Conservation (phyloP, 2,888 invertebrate species). For the Schrankia costaestrigalis region DNA sequence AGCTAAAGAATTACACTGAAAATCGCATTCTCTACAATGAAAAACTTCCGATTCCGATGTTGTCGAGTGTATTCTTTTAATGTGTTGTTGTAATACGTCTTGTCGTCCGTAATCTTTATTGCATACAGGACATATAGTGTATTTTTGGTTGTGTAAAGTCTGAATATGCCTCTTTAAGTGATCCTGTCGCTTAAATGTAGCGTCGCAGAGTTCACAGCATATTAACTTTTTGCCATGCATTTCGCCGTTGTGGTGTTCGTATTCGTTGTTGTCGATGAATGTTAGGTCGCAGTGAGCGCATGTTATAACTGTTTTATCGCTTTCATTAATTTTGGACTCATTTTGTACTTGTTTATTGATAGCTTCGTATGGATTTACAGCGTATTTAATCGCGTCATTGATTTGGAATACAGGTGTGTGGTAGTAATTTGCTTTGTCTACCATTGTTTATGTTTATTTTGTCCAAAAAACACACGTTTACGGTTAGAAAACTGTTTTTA, state of each 20-base stretch:
- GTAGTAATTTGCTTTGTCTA: constrained; percentile 18
- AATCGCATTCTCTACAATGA: constrained; percentile 42
- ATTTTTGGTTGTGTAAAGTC: constrained; percentile 40
- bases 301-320: constrained; percentile 5
- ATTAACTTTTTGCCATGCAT: constrained; percentile 39
- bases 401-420: constrained; percentile 17
- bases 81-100: constrained; percentile 42
- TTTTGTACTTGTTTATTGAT: not conserved
- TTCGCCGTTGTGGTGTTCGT: constrained; percentile 43
- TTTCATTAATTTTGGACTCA: not conserved
- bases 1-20: constrained; percentile 29
- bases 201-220: constrained; percentile 39
- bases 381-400: constrained; percentile 19
- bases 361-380: constrained; percentile 21
- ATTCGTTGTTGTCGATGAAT: constrained; percentile 36
- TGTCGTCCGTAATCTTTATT: constrained; percentile 39
- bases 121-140: constrained; percentile 45
- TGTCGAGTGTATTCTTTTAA: constrained; percentile 38
- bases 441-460: constrained; percentile 15
- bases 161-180: constrained; percentile 51
- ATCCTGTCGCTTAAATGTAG: constrained; percentile 45
- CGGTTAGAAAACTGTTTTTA: too few relatives aligned
- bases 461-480: not conserved
- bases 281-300: constrained; percentile 39
- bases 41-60: constrained; percentile 30